Evolutionary conservation across 2,888 invertebrate genomes (phyloP), one percentile per base, ranked within the genome.

Genomic region (Spisula subtruncata): DNA sequence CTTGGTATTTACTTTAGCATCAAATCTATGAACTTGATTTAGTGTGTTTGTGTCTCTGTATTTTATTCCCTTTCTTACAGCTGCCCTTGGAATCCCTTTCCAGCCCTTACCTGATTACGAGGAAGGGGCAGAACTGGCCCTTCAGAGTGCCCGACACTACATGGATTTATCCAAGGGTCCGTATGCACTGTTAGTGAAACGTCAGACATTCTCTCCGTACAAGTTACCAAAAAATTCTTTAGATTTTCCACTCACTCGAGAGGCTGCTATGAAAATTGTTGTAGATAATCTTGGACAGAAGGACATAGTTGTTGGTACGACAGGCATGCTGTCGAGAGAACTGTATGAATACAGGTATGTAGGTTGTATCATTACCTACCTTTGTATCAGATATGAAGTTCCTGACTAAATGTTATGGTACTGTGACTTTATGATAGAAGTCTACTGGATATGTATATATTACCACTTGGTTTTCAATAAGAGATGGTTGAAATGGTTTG

Each of bases 281-380:
- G 93, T 97, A 10, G 95, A 96, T 85, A 91, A 94, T 80, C 93
- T 97, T 6, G 93, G 93, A 29, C 95, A 96, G 32, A 94, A 95
- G 71, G 97, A 97, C 93, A 95, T 97, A 5, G 95, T 97, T 16
- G 96, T 97, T 20, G 96, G 97, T 41, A 97, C 97, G 0, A 97
- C 97, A 14, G 97, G 97, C 35, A 97, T 97, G 97, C 93, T 97
- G 85, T 97, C 97, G 0, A 93, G 97, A 66, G 97, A 97, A 93
- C 94, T 97, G 60, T 97, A 97, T 94, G 97, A 97, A 93, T 95
- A 96, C 93, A 96, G 96, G 96, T 96, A 90, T 35, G 83, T 71
- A 83, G n/a, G n/a, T 20, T 14, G 16, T n/a, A 20, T 56, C n/a
- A 56, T 56, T 14, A 56, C 56, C 56, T 56, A 56, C 56, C 56